phyloP scores from a whole-genome alignment of 2,113 vertebrate genomes.

The Oplegnathus fasciatus region DNA sequence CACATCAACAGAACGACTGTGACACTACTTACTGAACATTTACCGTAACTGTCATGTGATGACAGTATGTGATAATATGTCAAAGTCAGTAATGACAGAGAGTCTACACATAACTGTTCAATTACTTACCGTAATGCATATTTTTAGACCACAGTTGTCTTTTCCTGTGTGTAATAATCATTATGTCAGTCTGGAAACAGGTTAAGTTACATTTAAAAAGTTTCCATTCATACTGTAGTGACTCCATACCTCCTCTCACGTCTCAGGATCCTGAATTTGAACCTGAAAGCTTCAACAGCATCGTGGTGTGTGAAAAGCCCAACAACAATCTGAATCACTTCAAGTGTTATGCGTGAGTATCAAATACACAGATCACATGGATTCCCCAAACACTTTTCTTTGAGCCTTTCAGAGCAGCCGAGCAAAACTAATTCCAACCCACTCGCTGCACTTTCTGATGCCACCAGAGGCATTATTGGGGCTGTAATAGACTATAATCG shows the following conservation, averaged over 20 bases:
- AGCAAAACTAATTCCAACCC: slow-evolving; percentile 71
- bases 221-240: not conserved
- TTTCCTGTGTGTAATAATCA: not conserved
- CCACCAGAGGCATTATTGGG: slow-evolving; percentile 59
- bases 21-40: not conserved
- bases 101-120: slow-evolving; percentile 12
- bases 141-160: not conserved
- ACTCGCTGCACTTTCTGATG: slow-evolving; percentile 63
- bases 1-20: not conserved
- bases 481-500: slow-evolving; percentile 72
- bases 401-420: slow-evolving; percentile 47
- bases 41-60: not conserved
- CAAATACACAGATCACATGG: slow-evolving; percentile 42
- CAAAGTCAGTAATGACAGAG: not conserved
- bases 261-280: slow-evolving; percentile 76
- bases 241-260: slow-evolving; percentile 18
- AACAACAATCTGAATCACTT: slow-evolving; percentile 93
- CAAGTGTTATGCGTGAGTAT: slow-evolving; percentile 90
- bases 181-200: slow-evolving; percentile 6
- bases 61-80: not conserved
- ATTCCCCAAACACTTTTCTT: slow-evolving; percentile 50
- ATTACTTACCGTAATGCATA: not conserved
- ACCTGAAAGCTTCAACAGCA: slow-evolving; percentile 87
- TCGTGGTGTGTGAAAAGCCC: slow-evolving; percentile 92
- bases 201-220: slow-evolving; percentile 20